phyloP scores from a whole-genome alignment of 2,888 invertebrate species.

The Morinoia aosen region DNA sequence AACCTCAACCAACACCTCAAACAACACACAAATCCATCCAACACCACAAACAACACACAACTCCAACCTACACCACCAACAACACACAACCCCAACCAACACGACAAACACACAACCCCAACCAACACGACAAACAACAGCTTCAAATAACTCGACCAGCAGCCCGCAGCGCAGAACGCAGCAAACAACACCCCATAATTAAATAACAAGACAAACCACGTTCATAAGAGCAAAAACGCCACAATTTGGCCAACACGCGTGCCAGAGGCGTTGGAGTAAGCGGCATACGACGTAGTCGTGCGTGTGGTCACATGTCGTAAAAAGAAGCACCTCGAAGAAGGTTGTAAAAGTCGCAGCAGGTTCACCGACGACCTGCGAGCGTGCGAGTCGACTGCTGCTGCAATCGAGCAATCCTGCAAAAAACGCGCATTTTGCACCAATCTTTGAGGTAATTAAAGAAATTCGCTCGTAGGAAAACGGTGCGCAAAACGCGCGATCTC shows the following conservation, averaged over 20 bases:
- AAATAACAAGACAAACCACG: background rate
- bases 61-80: too few species aligned
- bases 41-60: too few species aligned
- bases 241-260: background rate
- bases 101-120: too few species aligned
- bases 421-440: background rate
- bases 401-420: background rate
- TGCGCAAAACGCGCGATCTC: too few species aligned
- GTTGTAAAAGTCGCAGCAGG: background rate
- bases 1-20: too few species aligned
- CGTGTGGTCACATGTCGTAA: conserved; percentile 28
- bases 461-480: background rate
- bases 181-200: background rate
- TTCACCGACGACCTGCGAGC: background rate
- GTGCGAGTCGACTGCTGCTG: background rate
- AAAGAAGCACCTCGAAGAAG: background rate
- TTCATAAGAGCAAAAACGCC: background rate
- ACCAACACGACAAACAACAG: too few species aligned
- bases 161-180: too few species aligned
- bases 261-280: background rate
- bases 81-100: too few species aligned
- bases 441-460: background rate
- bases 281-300: background rate
- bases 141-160: too few species aligned
- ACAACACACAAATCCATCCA: too few species aligned